A percentile compares a stretch with the other conserved stretches of the same genome.
These are phyloP conservation scores for Pundamilia nyererei DNA, from an alignment of 2,113 vertebrate species.

Conservation along the genomic window DNA sequence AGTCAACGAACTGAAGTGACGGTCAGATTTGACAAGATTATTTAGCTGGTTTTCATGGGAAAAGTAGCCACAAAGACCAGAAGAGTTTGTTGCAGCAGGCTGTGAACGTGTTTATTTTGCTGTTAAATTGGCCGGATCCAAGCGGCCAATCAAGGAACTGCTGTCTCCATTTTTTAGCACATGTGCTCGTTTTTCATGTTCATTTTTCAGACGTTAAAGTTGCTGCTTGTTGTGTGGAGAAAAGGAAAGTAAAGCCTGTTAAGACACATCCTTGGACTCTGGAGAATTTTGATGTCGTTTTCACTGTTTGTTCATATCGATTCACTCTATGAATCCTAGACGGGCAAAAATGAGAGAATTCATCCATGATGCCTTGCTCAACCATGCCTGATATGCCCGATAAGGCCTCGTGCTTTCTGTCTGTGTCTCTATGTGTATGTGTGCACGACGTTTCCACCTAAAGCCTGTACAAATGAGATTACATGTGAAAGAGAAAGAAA, in stretches of 20 bases:
- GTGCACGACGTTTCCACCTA: neutral
- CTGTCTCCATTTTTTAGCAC: neutral
- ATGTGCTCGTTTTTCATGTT: neutral
- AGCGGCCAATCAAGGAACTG: accelerated
- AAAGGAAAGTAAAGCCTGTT: neutral
- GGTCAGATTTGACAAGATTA: neutral
- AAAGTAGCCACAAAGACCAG: neutral
- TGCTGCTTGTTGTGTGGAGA: neutral
- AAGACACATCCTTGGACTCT: neutral
- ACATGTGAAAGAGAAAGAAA: neutral
- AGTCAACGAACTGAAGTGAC: accelerated
- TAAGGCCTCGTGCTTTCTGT: neutral
- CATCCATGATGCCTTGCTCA: neutral
- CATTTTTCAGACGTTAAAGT: neutral
- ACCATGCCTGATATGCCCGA: neutral
- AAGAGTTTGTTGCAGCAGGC: neutral
- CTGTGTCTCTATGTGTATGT: neutral
- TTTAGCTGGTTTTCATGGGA: neutral
- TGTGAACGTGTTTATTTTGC: neutral
- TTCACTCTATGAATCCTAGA: neutral
- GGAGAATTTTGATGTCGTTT: neutral
- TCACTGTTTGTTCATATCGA: neutral
- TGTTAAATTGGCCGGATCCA: neutral
- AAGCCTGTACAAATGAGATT: neutral
- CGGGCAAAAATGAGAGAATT: neutral